A percentile compares a stretch with the other conserved stretches of the same genome.
These are phyloP conservation scores for Heliothis virescens DNA, from an alignment of 1,140 invertebrate genomes.

Conservation along the genomic window DNA sequence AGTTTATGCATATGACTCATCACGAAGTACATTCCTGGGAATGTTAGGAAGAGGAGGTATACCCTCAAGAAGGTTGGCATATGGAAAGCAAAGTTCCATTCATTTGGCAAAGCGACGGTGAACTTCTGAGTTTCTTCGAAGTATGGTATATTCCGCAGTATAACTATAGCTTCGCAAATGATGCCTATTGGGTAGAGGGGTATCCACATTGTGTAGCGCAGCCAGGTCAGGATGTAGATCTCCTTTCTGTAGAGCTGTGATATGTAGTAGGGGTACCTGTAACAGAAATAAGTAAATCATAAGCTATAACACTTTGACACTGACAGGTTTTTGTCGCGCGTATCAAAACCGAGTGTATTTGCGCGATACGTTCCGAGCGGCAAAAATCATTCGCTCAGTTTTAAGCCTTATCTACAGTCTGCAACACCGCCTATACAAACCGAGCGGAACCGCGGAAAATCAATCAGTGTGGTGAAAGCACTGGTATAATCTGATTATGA, in stretches of 20 bases:
- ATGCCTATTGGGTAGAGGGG: conserved; percentile 96
- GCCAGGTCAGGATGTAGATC: conserved; percentile 94
- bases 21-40: conserved; percentile 91
- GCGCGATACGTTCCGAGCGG: too few species aligned
- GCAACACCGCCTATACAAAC: not conserved
- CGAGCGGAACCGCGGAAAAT: too few species aligned
- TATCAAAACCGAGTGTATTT: too few species aligned
- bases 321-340: too few species aligned
- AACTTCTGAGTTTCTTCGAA: conserved; percentile 95
- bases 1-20: conserved; percentile 93
- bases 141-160: conserved; percentile 94
- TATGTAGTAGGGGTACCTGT: conserved; percentile 97
- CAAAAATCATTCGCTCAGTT: too few species aligned
- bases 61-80: conserved; percentile 92
- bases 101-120: conserved; percentile 92
- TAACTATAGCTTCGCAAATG: conserved; percentile 93
- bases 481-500: too few species aligned
- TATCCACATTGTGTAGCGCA: conserved; percentile 97
- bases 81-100: conserved; percentile 95
- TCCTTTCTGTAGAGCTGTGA: conserved; percentile 92
- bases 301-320: not conserved
- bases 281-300: conserved; percentile 59
- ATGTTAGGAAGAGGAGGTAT: conserved; percentile 91
- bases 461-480: too few species aligned
- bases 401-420: not conserved